Conservation (phyloP, 2,797 vertebrate genomes). For the Dendrocincla fuliginosa region DNA sequence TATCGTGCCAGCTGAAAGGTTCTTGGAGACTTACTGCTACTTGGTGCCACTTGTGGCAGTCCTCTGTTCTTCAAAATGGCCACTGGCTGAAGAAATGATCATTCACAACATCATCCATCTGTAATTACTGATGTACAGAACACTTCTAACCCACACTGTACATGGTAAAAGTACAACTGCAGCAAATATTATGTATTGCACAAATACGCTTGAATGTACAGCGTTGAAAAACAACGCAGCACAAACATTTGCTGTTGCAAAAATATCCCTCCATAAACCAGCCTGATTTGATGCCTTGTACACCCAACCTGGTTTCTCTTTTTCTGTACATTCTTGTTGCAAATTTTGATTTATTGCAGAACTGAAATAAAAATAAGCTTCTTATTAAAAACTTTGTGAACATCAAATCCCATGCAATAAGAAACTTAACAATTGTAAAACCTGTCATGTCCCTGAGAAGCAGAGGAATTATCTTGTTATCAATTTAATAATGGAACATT, state of each 20-base stretch:
- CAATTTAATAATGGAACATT: conserved; percentile 87
- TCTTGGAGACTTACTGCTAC: background rate
- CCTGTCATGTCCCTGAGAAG: conserved; percentile 82
- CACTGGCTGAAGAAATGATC: background rate
- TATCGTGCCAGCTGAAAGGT: background rate
- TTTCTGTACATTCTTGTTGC: conserved; percentile 11
- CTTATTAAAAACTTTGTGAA: conserved; percentile 82
- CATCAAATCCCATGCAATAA: conserved; percentile 78
- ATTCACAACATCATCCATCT: background rate
- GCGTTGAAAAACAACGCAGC: background rate
- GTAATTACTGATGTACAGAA: background rate
- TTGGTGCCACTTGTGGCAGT: background rate
- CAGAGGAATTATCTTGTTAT: conserved; percentile 90
- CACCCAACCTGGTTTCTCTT: conserved; percentile 27
- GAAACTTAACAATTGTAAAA: conserved; percentile 82
- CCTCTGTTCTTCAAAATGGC: background rate
- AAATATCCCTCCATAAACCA: background rate
- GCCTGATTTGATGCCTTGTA: background rate
- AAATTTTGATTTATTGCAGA: conserved; percentile 57
- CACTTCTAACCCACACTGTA: background rate
- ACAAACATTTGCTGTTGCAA: background rate
- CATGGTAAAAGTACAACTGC: background rate
- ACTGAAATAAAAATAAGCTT: conserved; percentile 72
- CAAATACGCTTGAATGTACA: background rate
- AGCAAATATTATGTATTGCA: background rate